These are phyloP conservation scores for Meloe dianella DNA, from an alignment of 2,888 invertebrate species.

Conservation along the genomic window DNA sequence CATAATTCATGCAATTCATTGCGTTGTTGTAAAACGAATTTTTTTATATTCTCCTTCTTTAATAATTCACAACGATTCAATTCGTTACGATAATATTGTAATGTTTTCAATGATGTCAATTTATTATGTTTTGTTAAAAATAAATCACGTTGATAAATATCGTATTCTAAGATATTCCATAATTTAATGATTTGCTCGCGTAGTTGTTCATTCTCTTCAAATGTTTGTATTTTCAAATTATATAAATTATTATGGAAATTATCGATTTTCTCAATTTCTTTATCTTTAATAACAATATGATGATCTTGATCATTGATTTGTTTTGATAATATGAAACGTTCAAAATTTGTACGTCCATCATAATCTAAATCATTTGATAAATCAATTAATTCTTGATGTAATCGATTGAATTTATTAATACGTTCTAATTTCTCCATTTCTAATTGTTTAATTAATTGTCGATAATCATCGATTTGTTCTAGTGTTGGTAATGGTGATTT, in stretches of 20 bases:
- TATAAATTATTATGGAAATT: constrained; percentile 64
- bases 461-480: background rate
- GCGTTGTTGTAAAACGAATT: constrained; percentile 71
- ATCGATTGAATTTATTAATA: constrained; percentile 47
- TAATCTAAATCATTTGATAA: constrained; percentile 55
- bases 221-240: constrained; percentile 65
- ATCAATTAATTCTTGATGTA: constrained; percentile 55
- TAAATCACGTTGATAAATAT: constrained; percentile 67
- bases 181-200: constrained; percentile 68
- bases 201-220: constrained; percentile 63
- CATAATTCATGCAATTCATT: constrained; percentile 75
- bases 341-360: constrained; percentile 56
- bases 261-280: constrained; percentile 29
- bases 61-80: constrained; percentile 76
- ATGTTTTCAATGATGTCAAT: constrained; percentile 65
- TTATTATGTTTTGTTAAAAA: constrained; percentile 66
- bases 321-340: constrained; percentile 53
- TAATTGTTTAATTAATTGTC: constrained; percentile 65
- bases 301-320: constrained; percentile 52
- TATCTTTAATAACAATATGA: constrained; percentile 65
- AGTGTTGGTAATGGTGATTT: background rate
- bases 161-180: constrained; percentile 78
- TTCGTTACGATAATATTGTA: constrained; percentile 70
- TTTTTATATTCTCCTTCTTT: constrained; percentile 77
- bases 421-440: constrained; percentile 67